These are phyloP conservation scores for Campylorhamphus procurvoides DNA, from an alignment of 2,113 vertebrate species.

Conservation along the genomic window DNA sequence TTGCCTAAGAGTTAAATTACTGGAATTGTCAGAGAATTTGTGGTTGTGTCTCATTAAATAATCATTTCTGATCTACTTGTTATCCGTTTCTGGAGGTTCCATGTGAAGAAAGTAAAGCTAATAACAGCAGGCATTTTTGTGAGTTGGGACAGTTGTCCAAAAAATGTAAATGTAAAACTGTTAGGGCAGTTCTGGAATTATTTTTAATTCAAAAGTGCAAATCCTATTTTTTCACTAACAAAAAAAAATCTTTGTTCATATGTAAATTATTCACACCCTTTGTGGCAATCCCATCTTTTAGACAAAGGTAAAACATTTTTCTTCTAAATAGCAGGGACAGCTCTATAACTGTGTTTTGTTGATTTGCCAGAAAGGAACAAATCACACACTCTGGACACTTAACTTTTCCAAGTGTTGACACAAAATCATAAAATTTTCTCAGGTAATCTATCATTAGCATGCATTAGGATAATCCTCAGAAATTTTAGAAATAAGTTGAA, in stretches of 20 bases:
- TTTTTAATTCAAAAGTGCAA: neutral
- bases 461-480: neutral
- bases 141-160: neutral
- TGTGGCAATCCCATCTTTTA: neutral
- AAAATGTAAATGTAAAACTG: neutral
- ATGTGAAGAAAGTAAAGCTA: conserved; percentile 4
- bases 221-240: neutral
- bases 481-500: neutral
- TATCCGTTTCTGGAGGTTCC: neutral
- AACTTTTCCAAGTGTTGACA: neutral
- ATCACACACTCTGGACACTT: neutral
- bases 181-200: neutral
- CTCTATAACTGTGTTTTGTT: neutral
- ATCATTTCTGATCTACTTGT: conserved; percentile 29
- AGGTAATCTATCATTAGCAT: neutral
- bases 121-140: neutral
- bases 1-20: conserved; percentile 21
- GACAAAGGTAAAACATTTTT: neutral
- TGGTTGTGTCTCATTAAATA: neutral
- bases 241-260: neutral
- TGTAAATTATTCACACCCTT: neutral
- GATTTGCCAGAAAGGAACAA: neutral
- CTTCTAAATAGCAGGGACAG: neutral
- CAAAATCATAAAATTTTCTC: neutral
- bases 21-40: conserved; percentile 35